phyloP scores from a whole-genome alignment of 2,113 vertebrate species.

The Elanus axillaris region DNA sequence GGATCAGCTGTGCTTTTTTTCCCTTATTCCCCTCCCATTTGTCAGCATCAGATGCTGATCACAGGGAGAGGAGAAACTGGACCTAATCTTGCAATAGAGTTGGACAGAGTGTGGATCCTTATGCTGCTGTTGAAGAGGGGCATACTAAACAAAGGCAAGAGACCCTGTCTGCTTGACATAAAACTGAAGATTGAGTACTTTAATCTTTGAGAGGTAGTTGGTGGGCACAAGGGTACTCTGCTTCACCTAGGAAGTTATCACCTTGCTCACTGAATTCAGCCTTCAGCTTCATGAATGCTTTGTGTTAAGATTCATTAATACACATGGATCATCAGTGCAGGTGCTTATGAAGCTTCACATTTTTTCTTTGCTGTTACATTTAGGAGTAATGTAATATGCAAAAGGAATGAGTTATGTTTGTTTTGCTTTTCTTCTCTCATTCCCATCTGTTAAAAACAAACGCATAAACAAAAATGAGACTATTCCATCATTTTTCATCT shows the following conservation, averaged over 20 bases:
- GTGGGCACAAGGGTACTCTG: fast-evolving
- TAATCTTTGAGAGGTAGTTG: neutral
- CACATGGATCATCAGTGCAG: neutral
- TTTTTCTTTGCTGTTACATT: neutral
- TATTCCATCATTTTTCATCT: neutral
- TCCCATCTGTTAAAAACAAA: conserved; percentile 17
- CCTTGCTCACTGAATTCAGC: neutral
- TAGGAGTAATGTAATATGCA: neutral
- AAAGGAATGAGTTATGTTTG: neutral
- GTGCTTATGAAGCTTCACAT: neutral
- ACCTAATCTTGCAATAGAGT: neutral
- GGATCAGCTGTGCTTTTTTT: neutral
- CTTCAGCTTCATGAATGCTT: neutral
- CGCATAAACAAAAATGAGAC: neutral
- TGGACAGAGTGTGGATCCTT: neutral
- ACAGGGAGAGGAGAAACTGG: neutral
- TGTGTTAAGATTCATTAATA: neutral
- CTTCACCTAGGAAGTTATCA: neutral
- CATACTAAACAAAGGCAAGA: neutral
- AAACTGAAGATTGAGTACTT: neutral
- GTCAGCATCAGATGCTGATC: neutral
- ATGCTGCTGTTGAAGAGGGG: neutral
- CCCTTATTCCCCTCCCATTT: neutral
- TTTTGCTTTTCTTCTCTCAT: neutral
- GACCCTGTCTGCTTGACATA: neutral